phyloP scores from a whole-genome alignment of 2,797 vertebrate species.

The Chrosomus eos region DNA sequence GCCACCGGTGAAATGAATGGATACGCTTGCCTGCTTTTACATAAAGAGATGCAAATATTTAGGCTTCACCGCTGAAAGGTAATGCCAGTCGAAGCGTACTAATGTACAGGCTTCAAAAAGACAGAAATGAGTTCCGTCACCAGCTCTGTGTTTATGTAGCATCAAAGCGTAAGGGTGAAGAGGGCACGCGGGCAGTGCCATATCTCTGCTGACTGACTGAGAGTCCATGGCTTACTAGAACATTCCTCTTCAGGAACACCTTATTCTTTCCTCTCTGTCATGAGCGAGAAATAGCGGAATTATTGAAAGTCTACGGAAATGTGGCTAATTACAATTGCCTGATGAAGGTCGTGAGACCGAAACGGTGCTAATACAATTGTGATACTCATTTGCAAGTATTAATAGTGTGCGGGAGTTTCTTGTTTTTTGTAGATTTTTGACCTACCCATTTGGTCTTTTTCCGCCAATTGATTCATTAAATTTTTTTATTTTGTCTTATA shows the following conservation, averaged over 20 bases:
- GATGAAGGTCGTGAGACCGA: too few relatives aligned
- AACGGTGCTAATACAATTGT: too few relatives aligned
- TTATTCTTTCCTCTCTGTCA: conserved; percentile 22
- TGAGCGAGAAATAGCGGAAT: neutral
- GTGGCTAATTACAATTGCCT: neutral
- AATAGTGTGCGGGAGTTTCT: too few relatives aligned
- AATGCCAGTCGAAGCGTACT: conserved; percentile 1
- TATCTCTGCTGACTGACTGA: conserved; percentile 30
- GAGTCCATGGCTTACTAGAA: conserved; percentile 31
- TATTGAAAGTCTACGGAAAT: neutral
- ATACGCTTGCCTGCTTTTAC: conserved; percentile 36
- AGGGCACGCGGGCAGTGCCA: conserved; percentile 12
- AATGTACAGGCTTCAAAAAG: conserved; percentile 18
- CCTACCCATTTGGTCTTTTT: too few relatives aligned
- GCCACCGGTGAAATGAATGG: conserved; percentile 30
- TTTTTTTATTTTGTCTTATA: too few relatives aligned
- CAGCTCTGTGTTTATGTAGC: conserved; percentile 21
- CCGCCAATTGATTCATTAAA: too few relatives aligned
- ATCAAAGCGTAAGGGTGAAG: conserved; percentile 20
- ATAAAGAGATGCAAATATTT: conserved; percentile 45
- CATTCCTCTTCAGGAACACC: conserved; percentile 14
- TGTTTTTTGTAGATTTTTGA: too few relatives aligned
- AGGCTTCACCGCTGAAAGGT: neutral
- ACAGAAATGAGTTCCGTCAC: neutral
- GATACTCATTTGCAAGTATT: too few relatives aligned